These are phyloP conservation scores for Trichopoda pennipes DNA, from an alignment of 2,888 invertebrate species.

Conservation along the genomic window DNA sequence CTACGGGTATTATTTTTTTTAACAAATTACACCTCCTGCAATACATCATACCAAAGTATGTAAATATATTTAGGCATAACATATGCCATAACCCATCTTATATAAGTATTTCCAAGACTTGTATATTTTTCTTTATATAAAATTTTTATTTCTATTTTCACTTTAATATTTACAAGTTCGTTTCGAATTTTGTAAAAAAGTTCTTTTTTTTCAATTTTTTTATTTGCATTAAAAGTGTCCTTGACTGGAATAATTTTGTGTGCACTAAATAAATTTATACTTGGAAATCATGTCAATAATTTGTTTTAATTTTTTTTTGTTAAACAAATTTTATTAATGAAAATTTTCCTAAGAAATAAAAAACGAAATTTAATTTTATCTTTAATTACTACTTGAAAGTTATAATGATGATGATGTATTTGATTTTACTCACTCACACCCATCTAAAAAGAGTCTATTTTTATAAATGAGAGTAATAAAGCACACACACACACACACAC, in stretches of 20 bases:
- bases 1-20: too few relatives aligned
- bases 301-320: too few relatives aligned
- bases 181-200: not conserved
- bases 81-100: too few relatives aligned
- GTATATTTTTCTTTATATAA: too few relatives aligned
- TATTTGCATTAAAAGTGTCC: not conserved
- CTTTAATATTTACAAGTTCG: too few relatives aligned
- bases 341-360: slow-evolving; percentile 12
- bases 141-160: too few relatives aligned
- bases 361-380: not conserved
- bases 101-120: too few relatives aligned
- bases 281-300: not conserved
- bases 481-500: not conserved
- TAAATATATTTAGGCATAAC: too few relatives aligned
- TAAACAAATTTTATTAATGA: slow-evolving; percentile 7
- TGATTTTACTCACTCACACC: not conserved
- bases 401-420: slow-evolving; percentile 8
- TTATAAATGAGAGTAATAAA: slow-evolving; percentile 1
- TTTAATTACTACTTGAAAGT: slow-evolving; percentile 24
- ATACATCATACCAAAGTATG: too few relatives aligned
- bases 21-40: too few relatives aligned
- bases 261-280: not conserved
- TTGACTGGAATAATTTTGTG: too few relatives aligned
- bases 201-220: not conserved
- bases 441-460: not conserved